A percentile compares a stretch with the other conserved stretches of the same genome.
Conservation (phyloP, 2,113 vertebrate genomes). For the Syrrhaptes paradoxus region DNA sequence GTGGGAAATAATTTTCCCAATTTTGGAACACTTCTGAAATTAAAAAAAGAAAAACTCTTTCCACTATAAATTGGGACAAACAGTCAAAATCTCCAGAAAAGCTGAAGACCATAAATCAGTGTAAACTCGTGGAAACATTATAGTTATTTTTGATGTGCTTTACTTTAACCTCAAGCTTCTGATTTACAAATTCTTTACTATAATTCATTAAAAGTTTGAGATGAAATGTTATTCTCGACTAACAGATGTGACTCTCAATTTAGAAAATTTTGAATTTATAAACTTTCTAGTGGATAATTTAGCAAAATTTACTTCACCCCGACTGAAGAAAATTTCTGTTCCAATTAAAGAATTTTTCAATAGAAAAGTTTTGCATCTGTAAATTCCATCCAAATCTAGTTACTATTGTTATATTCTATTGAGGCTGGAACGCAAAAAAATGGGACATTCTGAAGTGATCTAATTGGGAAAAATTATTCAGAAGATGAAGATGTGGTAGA, state of each 20-base stretch:
- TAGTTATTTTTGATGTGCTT: not conserved
- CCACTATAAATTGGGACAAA: not conserved
- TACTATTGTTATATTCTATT: not conserved
- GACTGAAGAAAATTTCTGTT: not conserved
- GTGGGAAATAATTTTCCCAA: conserved; percentile 31
- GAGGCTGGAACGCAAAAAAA: not conserved
- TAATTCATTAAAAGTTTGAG: not conserved
- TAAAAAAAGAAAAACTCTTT: not conserved
- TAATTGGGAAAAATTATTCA: not conserved
- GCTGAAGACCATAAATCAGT: not conserved
- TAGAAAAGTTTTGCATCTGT: not conserved
- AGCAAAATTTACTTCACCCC: not conserved
- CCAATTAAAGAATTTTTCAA: not conserved
- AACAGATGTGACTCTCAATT: not conserved
- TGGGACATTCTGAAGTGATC: not conserved
- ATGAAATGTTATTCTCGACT: not conserved
- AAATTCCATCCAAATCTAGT: not conserved
- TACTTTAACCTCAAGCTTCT: not conserved
- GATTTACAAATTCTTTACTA: not conserved
- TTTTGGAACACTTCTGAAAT: not conserved
- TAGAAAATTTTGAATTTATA: not conserved
- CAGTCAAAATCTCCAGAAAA: not conserved
- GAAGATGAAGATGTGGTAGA: not conserved
- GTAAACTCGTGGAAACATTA: not conserved
- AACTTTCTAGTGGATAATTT: not conserved